A percentile compares a stretch with the other conserved stretches of the same genome.
Evolutionary conservation across 1,140 invertebrate species (phyloP).

Genomic region (Pteromalus puparum): DNA sequence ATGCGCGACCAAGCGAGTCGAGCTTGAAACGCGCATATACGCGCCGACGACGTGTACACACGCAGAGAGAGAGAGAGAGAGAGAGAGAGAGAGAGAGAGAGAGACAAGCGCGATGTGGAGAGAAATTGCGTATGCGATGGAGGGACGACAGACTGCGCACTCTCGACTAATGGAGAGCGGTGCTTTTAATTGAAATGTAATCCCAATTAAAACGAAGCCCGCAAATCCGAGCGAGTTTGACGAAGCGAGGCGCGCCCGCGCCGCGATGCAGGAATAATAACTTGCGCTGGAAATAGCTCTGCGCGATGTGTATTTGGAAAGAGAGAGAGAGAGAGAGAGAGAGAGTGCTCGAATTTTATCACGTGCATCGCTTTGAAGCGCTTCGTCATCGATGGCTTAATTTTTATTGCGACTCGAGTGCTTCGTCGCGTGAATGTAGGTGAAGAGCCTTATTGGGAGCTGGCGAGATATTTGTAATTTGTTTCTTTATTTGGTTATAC

Average conservation of each 20-base stretch:
- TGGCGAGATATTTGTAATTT: too few species aligned
- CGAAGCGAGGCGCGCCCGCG: slow-evolving; percentile 50
- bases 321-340: background rate
- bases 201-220: slow-evolving; percentile 64
- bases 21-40: background rate
- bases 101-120: background rate
- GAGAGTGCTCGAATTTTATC: background rate
- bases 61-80: background rate
- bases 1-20: background rate
- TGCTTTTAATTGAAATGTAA: slow-evolving; percentile 65
- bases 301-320: background rate
- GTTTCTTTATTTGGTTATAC: too few species aligned
- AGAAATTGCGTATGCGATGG: slow-evolving; percentile 21
- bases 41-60: background rate
- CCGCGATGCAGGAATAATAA: slow-evolving; percentile 36
- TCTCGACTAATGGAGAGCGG: slow-evolving; percentile 53
- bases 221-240: slow-evolving; percentile 49
- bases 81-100: background rate
- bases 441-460: too few species aligned
- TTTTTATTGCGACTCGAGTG: background rate
- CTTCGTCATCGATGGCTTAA: background rate
- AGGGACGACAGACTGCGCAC: background rate
- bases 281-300: slow-evolving; percentile 29
- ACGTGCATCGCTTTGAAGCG: background rate
- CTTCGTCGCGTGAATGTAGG: too few species aligned